A percentile compares a stretch with the other conserved stretches of the same genome.
phyloP scores from a whole-genome alignment of 2,888 invertebrate species.

The Glaucopsyche alexis region DNA sequence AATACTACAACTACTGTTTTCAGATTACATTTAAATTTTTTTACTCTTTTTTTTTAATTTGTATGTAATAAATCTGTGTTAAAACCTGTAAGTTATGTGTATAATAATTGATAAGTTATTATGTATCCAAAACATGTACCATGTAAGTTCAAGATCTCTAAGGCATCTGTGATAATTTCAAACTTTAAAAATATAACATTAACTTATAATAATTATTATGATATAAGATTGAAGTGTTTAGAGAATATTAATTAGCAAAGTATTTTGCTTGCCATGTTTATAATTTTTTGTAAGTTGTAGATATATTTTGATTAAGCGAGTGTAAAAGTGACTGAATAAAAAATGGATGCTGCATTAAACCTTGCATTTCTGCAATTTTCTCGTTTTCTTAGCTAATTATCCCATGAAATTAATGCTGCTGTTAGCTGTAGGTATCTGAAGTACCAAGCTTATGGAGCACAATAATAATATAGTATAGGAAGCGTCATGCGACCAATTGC shows the following conservation, averaged over 20 bases:
- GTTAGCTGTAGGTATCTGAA: too few species aligned
- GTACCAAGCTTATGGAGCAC: too few species aligned
- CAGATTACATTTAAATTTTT: neutral
- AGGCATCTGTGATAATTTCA: conserved; percentile 78
- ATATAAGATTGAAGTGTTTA: conserved; percentile 42
- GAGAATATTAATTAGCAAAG: conserved; percentile 42
- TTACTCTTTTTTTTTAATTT: too few species aligned
- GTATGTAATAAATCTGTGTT: conserved; percentile 21
- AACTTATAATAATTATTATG: conserved; percentile 68
- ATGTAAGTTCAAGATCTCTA: conserved; percentile 76
- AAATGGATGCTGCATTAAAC: conserved; percentile 53
- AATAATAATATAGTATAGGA: too few species aligned
- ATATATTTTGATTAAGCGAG: conserved; percentile 44
- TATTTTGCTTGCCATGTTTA: conserved; percentile 55
- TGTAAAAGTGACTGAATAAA: conserved; percentile 58
- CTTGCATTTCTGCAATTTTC: conserved; percentile 25
- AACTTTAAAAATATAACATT: conserved; percentile 70
- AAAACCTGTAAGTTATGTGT: conserved; percentile 31
- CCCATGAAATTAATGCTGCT: neutral
- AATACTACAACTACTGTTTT: neutral
- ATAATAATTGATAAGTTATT: conserved; percentile 44
- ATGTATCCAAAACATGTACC: conserved; percentile 64
- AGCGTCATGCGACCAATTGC: too few species aligned
- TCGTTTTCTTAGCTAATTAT: neutral
- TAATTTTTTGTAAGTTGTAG: conserved; percentile 48